A percentile compares a stretch with the other conserved stretches of the same genome.
phyloP scores from a whole-genome alignment of 2,888 invertebrate species.

The Himalopsyche japonica region DNA sequence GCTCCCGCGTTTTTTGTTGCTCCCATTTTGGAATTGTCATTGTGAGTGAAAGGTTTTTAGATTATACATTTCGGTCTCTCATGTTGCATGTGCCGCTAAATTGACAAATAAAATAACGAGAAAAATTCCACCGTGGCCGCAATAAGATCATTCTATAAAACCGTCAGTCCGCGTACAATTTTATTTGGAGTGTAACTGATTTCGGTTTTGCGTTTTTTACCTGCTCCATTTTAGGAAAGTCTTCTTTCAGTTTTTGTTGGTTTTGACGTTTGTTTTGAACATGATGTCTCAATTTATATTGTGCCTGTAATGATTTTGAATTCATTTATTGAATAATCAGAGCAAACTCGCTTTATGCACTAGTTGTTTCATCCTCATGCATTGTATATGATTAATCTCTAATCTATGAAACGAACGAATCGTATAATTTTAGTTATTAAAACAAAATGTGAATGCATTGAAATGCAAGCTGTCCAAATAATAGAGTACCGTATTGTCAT shows the following conservation, averaged over 20 bases:
- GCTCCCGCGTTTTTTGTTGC: neutral
- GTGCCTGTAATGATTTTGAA: neutral
- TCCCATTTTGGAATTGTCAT: constrained; percentile 16
- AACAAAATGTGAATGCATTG: too few relatives aligned
- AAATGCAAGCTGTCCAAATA: too few relatives aligned
- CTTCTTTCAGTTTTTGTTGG: neutral
- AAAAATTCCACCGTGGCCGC: neutral
- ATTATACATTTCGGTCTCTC: constrained; percentile 6
- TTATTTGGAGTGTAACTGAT: neutral
- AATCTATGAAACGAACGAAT: too few relatives aligned
- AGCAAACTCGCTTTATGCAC: neutral
- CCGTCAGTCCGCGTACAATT: neutral
- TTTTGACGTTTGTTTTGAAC: neutral
- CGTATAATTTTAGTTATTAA: too few relatives aligned
- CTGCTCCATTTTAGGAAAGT: neutral
- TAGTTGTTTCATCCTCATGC: neutral
- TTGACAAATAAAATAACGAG: neutral
- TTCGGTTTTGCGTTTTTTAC: neutral
- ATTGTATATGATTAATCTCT: neutral
- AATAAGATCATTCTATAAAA: neutral
- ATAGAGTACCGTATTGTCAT: too few relatives aligned
- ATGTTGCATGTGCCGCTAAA: constrained; percentile 21
- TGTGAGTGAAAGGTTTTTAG: constrained; percentile 29
- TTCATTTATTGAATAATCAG: neutral
- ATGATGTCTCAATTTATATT: neutral